Base-by-base conservation (phyloP, 2,113 vertebrate genomes). In the Perca flavescens region DNA sequence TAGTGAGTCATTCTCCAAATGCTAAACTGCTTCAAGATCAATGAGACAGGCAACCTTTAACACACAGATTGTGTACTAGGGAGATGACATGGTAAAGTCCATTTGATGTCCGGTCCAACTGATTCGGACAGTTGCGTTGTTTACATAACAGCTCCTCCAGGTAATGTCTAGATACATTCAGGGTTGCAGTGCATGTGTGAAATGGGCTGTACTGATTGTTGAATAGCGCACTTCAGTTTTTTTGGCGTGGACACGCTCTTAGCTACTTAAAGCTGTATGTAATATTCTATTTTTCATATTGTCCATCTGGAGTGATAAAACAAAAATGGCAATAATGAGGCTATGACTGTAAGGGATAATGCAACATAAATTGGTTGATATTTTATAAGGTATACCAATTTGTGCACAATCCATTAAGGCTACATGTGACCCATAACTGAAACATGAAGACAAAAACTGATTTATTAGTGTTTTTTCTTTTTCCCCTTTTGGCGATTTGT, bases 351-450 rank as follows among this genome's bases (percentile, higher is more conserved):
- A 17, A 17, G 22, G 3, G 47, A 50, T 60, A 63, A 74, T 34
- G 60, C 36, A 63, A 66, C 84, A 72, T 46, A 79, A 78, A 88
- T 49, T 68, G 47, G 31, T 16, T 56, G 31, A 65, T 40, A 65
- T 69, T 63, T 84, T 46, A 16, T 31, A 25, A 63, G 52, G 46
- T 74, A 57, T 15, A 57, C 16, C 49, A 72, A 74, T 58, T 56
- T n/a, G 22, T 58, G 52, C 17, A 74, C 17, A 67, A 50, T 62
- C 6, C 21, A 80, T 82, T 79, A 40, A 40, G 9, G 8, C 9
- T 53, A n/a, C 22, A 46, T 16, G 31, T 9, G 40, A 28, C 34
- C 68, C 40, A 47, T 58, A 57, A 85, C 47, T 77, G 28, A 77
- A 73, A 49, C 0, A 2, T 61, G 25, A 58, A 58, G 50, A 56